phyloP scores from a whole-genome alignment of 2,113 vertebrate genomes.

The Chaetodon trifascialis region DNA sequence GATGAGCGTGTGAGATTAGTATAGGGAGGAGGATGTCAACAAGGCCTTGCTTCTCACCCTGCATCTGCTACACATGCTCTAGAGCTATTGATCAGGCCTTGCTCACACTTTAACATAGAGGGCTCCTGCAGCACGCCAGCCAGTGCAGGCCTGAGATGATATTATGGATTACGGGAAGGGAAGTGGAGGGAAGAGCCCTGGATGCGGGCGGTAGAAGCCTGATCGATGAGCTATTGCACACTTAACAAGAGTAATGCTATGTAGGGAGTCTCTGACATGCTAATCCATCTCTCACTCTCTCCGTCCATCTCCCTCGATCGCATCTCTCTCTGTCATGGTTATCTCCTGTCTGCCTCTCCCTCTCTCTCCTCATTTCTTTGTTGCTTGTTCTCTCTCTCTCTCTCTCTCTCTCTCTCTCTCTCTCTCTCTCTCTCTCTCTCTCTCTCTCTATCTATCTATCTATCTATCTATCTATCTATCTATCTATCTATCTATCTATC shows the following conservation, averaged over 20 bases:
- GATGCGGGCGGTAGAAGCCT: constrained; percentile 66
- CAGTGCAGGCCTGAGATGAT: constrained; percentile 64
- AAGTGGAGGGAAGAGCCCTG: constrained; percentile 65
- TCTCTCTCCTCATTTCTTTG: constrained; percentile 27
- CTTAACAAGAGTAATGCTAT: constrained; percentile 84
- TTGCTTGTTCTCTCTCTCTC: constrained; percentile 14
- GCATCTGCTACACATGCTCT: constrained; percentile 61
- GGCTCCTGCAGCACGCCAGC: constrained; percentile 42
- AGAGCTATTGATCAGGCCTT: constrained; percentile 71
- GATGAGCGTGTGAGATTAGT: constrained; percentile 56
- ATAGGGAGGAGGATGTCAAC: constrained; percentile 64
- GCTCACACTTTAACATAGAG: constrained; percentile 57
- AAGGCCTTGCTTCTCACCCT: constrained; percentile 44
- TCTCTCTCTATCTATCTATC: constrained; percentile 27
- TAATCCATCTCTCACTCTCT: constrained; percentile 79
- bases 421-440: constrained; percentile 17
- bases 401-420: constrained; percentile 29
- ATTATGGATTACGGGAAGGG: constrained; percentile 78
- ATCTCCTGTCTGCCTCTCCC: constrained; percentile 27
- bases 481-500: constrained; percentile 25
- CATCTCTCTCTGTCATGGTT: constrained; percentile 52
- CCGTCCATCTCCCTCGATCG: constrained; percentile 44
- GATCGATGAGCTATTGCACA: constrained; percentile 81
- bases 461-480: too few species aligned
- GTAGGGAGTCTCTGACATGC: constrained; percentile 77